Evolutionary conservation across 2,113 vertebrate species (phyloP).

Genomic region (Gavialis gangeticus): DNA sequence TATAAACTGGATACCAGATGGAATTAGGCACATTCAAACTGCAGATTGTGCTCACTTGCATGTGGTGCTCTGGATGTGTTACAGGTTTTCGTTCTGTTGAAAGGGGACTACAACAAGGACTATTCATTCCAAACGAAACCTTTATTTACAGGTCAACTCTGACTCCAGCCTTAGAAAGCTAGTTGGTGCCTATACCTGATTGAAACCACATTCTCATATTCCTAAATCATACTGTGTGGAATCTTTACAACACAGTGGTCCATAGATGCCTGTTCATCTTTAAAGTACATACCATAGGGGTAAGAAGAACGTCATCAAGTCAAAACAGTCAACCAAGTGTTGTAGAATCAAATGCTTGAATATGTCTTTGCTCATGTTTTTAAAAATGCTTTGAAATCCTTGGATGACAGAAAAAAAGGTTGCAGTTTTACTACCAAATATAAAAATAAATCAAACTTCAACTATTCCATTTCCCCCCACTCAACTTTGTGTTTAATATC

Average conservation of each 20-base stretch:
- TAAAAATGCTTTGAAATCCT: not conserved
- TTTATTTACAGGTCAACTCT: constrained; percentile 23
- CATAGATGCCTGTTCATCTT: not conserved
- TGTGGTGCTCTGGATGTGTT: not conserved
- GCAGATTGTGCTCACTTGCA: not conserved
- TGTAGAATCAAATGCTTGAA: not conserved
- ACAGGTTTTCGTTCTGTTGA: not conserved
- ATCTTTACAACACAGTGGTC: not conserved
- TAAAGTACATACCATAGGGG: not conserved
- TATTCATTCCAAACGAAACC: constrained; percentile 50
- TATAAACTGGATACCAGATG: too few species aligned
- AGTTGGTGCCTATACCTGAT: not conserved
- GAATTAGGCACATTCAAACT: not conserved
- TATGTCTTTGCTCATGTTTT: not conserved
- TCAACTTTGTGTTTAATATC: not conserved
- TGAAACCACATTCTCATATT: not conserved
- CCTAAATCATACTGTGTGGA: not conserved
- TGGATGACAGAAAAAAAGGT: not conserved
- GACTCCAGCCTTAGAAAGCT: not conserved
- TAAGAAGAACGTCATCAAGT: not conserved
- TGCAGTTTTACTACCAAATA: not conserved
- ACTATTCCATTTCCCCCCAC: not conserved
- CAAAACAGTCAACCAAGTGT: not conserved
- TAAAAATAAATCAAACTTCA: not conserved
- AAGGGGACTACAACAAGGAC: not conserved